A percentile compares a stretch with the other conserved stretches of the same genome.
These are phyloP conservation scores for Mystacornis crossleyi DNA, from an alignment of 2,113 vertebrate genomes.

Conservation along the genomic window DNA sequence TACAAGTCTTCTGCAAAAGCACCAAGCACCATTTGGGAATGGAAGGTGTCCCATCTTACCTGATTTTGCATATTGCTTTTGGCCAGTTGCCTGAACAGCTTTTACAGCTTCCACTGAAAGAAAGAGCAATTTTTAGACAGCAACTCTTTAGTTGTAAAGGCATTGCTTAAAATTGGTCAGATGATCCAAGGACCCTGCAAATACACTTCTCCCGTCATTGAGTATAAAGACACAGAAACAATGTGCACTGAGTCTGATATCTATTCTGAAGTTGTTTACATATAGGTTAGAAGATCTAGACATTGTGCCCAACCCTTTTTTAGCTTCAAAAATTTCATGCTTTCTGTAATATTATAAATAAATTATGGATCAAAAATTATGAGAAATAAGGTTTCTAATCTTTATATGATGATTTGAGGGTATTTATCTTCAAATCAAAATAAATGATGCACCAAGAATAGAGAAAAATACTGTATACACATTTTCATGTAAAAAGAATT, in stretches of 20 bases:
- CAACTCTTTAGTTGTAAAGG: accelerated
- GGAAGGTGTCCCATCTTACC: background rate
- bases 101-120: background rate
- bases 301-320: accelerated
- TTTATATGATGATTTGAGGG: background rate
- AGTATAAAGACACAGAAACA: background rate
- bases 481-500: background rate
- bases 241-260: background rate
- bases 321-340: background rate
- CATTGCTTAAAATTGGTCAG: background rate
- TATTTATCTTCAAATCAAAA: slow-evolving; percentile 1
- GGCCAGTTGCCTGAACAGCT: background rate
- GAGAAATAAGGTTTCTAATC: background rate
- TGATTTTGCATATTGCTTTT: background rate
- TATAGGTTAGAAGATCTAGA: background rate
- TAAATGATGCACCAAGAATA: background rate
- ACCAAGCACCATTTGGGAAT: accelerated
- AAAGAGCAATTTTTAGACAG: background rate
- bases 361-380: background rate
- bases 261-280: background rate
- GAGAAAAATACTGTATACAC: background rate
- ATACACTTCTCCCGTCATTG: accelerated
- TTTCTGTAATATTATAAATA: background rate
- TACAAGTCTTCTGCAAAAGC: background rate
- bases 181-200: background rate